Percentiles rank a stretch among this genome's conserved stretches.
Conservation (phyloP, 2,797 vertebrate genomes). For the Simalia tracyae region DNA sequence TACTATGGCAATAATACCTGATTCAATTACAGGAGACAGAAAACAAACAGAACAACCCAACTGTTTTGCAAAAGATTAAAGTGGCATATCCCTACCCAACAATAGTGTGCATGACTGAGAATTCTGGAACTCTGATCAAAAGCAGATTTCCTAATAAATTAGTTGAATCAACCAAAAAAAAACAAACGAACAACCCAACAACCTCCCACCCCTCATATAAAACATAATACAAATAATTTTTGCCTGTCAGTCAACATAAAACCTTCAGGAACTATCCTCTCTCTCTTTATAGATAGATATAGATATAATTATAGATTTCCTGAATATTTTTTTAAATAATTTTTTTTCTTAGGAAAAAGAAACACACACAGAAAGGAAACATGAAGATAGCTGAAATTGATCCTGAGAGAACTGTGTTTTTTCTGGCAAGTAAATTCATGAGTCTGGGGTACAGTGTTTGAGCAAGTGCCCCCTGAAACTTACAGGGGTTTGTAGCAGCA, state of each 20-base stretch:
- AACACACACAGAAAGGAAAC: slow-evolving; percentile 71
- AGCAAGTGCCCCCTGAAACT: background rate
- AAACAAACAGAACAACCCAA: slow-evolving; percentile 31
- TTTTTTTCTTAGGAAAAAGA: slow-evolving; percentile 73
- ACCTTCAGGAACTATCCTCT: slow-evolving; percentile 66
- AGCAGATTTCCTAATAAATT: slow-evolving; percentile 76
- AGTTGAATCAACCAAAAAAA: slow-evolving; percentile 62
- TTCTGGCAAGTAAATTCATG: background rate
- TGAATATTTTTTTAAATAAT: slow-evolving; percentile 73
- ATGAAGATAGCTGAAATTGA: slow-evolving; percentile 57
- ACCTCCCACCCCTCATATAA: slow-evolving; percentile 48
- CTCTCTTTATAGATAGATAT: slow-evolving; percentile 43
- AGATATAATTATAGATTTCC: slow-evolving; percentile 61
- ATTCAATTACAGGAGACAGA: slow-evolving; percentile 28
- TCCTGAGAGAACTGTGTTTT: slow-evolving; percentile 15
- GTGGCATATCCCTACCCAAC: slow-evolving; percentile 63
- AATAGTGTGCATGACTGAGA: slow-evolving; percentile 54
- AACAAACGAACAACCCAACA: slow-evolving; percentile 18
- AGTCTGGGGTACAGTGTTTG: background rate
- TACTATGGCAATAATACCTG: slow-evolving; percentile 13
- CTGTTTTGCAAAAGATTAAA: slow-evolving; percentile 53
- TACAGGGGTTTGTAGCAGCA: background rate
- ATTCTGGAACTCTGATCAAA: slow-evolving; percentile 59
- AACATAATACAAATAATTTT: slow-evolving; percentile 69
- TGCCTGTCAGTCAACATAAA: slow-evolving; percentile 59